Base-by-base conservation (phyloP, 2,888 invertebrate species). In the Nysson spinosus region DNA sequence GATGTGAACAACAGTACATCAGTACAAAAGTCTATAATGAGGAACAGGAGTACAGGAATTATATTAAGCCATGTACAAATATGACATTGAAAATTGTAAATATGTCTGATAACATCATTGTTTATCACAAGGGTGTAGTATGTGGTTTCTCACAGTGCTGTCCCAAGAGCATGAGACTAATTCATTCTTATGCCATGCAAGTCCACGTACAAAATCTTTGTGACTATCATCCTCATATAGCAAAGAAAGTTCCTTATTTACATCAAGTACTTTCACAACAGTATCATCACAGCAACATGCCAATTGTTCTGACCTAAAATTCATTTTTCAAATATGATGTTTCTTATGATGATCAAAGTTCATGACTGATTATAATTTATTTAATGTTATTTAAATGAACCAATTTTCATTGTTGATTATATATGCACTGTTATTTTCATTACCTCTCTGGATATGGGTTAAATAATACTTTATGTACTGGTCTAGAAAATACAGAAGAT, bases 131-230 rank as follows among this genome's bases (percentile, higher is more conserved):
- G 43, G 16, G 32, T 49, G n/a, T 39, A 69, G 26, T 12, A 30
- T n/a, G 42, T 71, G 77, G 56, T 62, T 69, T 37, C 52, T 22
- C 19, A 90, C 81, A 72, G 85, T 83, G 64, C 88, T 88, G 78
- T 91, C 91, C 89, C 91, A 91, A 11, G 90, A 90, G 84, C 91
- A 91, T 2, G 91, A 89, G 69, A 89, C 89, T 54, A 92, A 86
- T 47, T 85, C 82, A 37, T 86, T 83, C 32, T 88, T 82, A 58
- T 83, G 79, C 91, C 91, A 92, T 3, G 89, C 87, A 11, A 92
- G 73, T 30, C 90, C 91, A 63, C 90, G 88, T 7, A 91, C 90
- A 80, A 90, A 89, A 72, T 89, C 90, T 16, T 60, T 75, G 77
- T 92, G 91, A 17, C 83, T 76, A 16, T 84, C 78, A 77, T 88